Percentiles rank a stretch among this genome's conserved stretches.
phyloP scores from a whole-genome alignment of 2,113 vertebrate genomes.

The Leptodactylus fuscus region DNA sequence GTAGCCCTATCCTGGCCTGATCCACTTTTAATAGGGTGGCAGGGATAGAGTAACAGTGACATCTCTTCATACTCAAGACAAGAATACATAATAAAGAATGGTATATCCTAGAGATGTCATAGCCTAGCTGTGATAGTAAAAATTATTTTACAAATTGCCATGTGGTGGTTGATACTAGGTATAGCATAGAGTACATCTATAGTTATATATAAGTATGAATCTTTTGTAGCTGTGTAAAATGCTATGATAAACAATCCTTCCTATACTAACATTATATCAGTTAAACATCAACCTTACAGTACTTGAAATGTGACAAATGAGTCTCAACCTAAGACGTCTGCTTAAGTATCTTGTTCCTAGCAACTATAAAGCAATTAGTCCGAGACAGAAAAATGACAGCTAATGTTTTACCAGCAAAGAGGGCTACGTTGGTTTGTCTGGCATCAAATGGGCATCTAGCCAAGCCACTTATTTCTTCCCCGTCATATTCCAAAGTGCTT shows the following conservation, averaged over 20 bases:
- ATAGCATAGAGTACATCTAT: too few species aligned
- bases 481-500: slow-evolving; percentile 97
- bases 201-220: too few species aligned
- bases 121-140: too few species aligned
- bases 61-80: too few species aligned
- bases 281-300: not conserved
- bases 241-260: not conserved
- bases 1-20: too few species aligned
- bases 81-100: too few species aligned
- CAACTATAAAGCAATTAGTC: slow-evolving; percentile 73
- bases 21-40: too few species aligned
- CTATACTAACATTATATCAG: not conserved
- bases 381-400: not conserved
- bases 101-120: too few species aligned
- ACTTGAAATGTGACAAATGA: not conserved
- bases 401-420: slow-evolving; percentile 91
- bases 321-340: not conserved
- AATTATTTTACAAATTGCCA: too few species aligned
- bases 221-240: too few species aligned
- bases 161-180: too few species aligned
- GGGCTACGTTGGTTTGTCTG: slow-evolving; percentile 98
- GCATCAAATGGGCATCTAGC: slow-evolving; percentile 98
- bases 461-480: slow-evolving; percentile 98
- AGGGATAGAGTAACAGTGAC: too few species aligned
- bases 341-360: not conserved